phyloP scores from a whole-genome alignment of 2,797 vertebrate genomes.

The Phrynocephalus vlangalii region DNA sequence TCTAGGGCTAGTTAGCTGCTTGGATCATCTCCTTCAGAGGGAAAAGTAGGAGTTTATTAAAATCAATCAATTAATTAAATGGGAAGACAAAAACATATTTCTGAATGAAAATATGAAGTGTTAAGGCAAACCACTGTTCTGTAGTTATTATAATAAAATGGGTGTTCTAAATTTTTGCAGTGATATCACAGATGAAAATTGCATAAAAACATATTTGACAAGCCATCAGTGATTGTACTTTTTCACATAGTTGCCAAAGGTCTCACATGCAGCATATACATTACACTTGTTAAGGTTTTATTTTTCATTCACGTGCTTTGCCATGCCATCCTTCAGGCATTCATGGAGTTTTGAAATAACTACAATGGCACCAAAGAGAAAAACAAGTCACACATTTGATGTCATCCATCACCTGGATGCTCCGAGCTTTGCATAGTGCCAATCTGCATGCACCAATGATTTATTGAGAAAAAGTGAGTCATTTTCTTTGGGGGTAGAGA shows the following conservation, averaged over 20 bases:
- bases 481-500: constrained; percentile 7
- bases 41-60: neutral
- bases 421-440: neutral
- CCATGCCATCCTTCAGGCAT: neutral
- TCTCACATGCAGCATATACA: neutral
- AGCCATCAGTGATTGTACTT: neutral
- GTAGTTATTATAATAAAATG: neutral
- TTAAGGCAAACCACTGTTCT: neutral
- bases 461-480: constrained; percentile 16
- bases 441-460: constrained; percentile 22
- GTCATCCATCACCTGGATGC: constrained; percentile 6
- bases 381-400: neutral
- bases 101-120: neutral
- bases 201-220: neutral
- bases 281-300: neutral
- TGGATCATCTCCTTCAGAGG: neutral
- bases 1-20: neutral
- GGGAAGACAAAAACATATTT: neutral
- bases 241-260: neutral
- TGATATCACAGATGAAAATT: neutral
- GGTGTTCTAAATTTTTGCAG: neutral
- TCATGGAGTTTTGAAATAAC: constrained; percentile 17
- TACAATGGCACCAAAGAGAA: neutral
- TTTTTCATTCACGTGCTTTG: neutral
- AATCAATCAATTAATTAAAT: neutral